Base-by-base conservation (phyloP, 2,797 vertebrate species). In the Myotis pilosus region DNA sequence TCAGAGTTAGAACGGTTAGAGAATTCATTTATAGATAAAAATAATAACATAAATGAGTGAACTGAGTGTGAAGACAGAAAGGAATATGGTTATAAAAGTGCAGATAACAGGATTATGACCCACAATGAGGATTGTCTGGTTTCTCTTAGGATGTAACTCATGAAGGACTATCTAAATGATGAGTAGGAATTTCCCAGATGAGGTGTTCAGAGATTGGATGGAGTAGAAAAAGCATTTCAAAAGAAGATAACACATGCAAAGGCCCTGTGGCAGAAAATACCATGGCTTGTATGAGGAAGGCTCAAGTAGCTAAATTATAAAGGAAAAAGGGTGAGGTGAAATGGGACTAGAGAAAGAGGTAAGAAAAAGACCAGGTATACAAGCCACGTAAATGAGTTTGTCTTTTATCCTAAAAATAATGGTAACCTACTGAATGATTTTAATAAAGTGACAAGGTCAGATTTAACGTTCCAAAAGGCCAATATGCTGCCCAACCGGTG, bases 11-110 rank as follows among this genome's bases (percentile, higher is more conserved):
- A 85, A 81, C 44, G 74, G 78, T 44, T 87, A 36, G 30, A 57
- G 5, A 87, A 81, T 75, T 87, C 47, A 85, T 33, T 95, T 89
- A 49, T 81, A 87, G 69, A 79, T 87, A 74, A 87, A 94, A 94
- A 74, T 28, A 84, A 72, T 84, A 28, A 80, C 33, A 94, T 23
- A 85, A 83, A 89, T 84, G 76, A 72, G 33, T 80, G 20, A 16
- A 92, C 66, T 93, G n/a, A 84, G 1, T 89, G n/a, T 79, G 41
- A 87, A 75, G 71, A 86, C 71, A 19, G 6, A 78, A 83, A 91
- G 8, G 8, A 80, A 66, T 80, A 15, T 87, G 11, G 9, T 89
- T 92, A 75, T 38, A 92, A 87, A 94, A 47, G 20, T 80, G 57
- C 5, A 87, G 76, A 60, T 78, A 93, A 91, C 4, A 81, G 28